Evolutionary conservation across 2,888 invertebrate genomes (phyloP), one percentile per base, ranked within the genome.

Genomic region (Volucella bombylans): DNA sequence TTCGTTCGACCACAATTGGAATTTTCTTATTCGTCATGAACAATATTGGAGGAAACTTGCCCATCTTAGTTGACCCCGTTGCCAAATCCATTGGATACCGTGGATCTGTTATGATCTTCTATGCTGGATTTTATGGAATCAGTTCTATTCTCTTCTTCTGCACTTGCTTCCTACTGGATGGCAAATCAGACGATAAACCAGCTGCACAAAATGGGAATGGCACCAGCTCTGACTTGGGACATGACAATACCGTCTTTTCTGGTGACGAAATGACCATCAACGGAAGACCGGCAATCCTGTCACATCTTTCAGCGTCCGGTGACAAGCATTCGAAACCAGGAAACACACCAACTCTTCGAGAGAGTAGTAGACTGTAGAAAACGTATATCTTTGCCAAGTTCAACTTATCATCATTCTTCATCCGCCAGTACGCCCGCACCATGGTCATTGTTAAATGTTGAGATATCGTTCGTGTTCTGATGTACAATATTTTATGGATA

Each of bases 1-100:
- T 97, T 12, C 93, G 97, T 59, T 97, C 97, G 4, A 96, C 97
- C 49, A 96, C 96, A 0, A 95, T 97, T 12, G 97, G 97, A 0
- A 94, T 97, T 43, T 97, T 97, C 90, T 93, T 97, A 49, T 97
- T 97, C 91, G 96, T 97, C 2, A 97, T 97, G 96, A 97, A 97
- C 93, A 97, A 97, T 92, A 94, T 97, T 82, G 97, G 97, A 8
- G 97, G 97, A 45, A 97, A 97, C 92, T 92, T 97, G 88, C 97
- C 97, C 39, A 97, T 97, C 88, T 93, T 97, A 8, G 96, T 97
- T 2, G 97, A 97, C 90, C 97, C 97, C 0, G 95, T 97, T 1
- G 94, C 96, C 67, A 95, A 96, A 90, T 93, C 94, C 1, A 95
- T 97, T 79, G 96, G 97, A 9, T 97, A 96, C 91, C 93, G 97